Evolutionary conservation across 2,888 invertebrate species (phyloP).

Genomic region (Eupithecia insigniata): DNA sequence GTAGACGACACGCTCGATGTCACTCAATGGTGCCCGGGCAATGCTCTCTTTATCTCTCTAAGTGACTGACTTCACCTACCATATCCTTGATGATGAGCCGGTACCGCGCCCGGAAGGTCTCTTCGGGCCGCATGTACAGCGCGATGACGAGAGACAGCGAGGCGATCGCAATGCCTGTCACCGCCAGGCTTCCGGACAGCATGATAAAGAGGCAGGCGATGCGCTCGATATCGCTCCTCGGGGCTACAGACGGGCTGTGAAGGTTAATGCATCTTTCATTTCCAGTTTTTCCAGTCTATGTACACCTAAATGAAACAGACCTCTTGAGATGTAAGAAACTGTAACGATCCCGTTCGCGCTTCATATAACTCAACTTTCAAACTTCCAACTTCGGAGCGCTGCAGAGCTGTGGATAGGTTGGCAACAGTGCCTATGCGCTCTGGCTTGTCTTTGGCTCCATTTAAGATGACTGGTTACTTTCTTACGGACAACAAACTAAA

Average conservation of each 20-base stretch:
- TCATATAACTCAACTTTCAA: too few species aligned
- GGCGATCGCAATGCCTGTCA: slow-evolving; percentile 68
- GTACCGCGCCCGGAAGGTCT: slow-evolving; percentile 67
- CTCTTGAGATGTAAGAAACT: slow-evolving; percentile 37
- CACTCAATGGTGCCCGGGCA: neutral
- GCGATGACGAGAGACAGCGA: slow-evolving; percentile 68
- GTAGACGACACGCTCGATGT: too few species aligned
- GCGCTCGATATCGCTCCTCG: slow-evolving; percentile 62
- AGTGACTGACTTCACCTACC: slow-evolving; percentile 51
- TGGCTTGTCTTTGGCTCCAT: too few species aligned
- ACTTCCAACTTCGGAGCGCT: too few species aligned
- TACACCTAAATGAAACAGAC: too few species aligned
- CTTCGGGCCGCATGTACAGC: slow-evolving; percentile 70
- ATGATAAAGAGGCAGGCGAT: slow-evolving; percentile 60
- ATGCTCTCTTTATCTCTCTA: neutral
- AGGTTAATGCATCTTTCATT: neutral
- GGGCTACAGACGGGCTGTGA: slow-evolving; percentile 56
- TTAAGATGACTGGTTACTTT: too few species aligned
- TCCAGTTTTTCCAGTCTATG: neutral
- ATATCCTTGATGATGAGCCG: slow-evolving; percentile 70
- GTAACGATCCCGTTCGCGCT: too few species aligned
- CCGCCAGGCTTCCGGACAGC: slow-evolving; percentile 63
- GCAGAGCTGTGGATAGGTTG: too few species aligned
- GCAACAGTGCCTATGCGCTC: too few species aligned
- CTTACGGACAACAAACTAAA: too few species aligned